These are phyloP conservation scores for Megastigmus dorsalis DNA, from an alignment of 2,888 invertebrate genomes.

Conservation along the genomic window DNA sequence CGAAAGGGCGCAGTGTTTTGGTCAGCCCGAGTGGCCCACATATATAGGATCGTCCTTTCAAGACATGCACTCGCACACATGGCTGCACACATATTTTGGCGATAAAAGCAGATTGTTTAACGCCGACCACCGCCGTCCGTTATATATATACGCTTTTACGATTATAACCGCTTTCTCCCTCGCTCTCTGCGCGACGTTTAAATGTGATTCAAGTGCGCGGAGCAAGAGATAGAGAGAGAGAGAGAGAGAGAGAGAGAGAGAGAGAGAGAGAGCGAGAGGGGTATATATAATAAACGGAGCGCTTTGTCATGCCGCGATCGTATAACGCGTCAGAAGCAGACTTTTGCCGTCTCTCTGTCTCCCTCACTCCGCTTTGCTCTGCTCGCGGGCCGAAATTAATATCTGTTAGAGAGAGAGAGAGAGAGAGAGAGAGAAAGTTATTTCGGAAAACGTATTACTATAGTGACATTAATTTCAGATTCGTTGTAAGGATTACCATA, in stretches of 20 bases:
- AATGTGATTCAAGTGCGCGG: not conserved
- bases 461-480: constrained; percentile 55
- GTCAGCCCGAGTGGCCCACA: too few species aligned
- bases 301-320: constrained; percentile 32
- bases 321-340: constrained; percentile 44
- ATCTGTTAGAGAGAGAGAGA: not conserved
- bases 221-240: constrained; percentile 1
- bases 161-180: too few species aligned
- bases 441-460: constrained; percentile 49
- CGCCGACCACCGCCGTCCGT: too few species aligned
- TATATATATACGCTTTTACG: constrained; percentile 17
- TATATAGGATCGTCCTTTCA: too few species aligned
- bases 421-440: constrained; percentile 19
- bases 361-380: too few species aligned
- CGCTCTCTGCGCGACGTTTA: not conserved
- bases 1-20: too few species aligned
- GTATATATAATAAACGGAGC: constrained; percentile 24
- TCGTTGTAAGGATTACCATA: constrained; percentile 54
- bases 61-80: too few species aligned
- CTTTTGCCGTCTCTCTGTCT: constrained; percentile 26
- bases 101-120: too few species aligned
- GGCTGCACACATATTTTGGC: too few species aligned
- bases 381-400: too few species aligned
- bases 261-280: too few species aligned
- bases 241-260: too few species aligned